phyloP scores from a whole-genome alignment of 2,797 vertebrate genomes.

The Anguilla anguilla region DNA sequence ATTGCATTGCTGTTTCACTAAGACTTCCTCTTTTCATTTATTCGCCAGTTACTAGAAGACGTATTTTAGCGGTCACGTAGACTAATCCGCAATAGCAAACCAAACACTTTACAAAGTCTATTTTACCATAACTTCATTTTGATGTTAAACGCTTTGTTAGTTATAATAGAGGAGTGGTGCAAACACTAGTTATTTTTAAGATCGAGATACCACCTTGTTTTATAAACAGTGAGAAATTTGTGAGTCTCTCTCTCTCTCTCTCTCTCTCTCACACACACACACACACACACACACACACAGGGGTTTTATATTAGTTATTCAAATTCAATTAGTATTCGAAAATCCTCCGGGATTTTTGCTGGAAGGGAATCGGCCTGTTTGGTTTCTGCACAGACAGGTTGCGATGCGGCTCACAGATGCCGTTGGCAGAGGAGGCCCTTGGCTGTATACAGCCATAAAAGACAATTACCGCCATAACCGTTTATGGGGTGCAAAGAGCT shows the following conservation, averaged over 20 bases:
- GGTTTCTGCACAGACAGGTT: conserved; percentile 52
- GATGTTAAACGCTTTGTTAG: neutral
- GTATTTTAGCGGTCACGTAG: neutral
- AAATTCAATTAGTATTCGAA: conserved; percentile 12
- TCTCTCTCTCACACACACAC: neutral
- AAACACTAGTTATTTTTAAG: neutral
- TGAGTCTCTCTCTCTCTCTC: neutral
- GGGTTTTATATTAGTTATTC: neutral
- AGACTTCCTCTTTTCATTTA: neutral
- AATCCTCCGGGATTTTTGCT: conserved; percentile 20
- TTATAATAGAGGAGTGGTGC: neutral
- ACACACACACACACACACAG: conserved; percentile 4
- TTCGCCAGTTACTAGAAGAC: neutral
- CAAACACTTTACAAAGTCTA: neutral
- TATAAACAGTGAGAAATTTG: neutral
- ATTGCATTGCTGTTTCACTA: neutral
- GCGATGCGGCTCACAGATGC: conserved; percentile 46
- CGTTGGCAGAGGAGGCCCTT: conserved; percentile 80
- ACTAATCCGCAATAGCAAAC: neutral
- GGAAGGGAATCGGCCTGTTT: conserved; percentile 33
- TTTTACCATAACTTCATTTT: neutral
- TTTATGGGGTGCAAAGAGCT: conserved; percentile 97
- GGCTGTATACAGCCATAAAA: conserved; percentile 89
- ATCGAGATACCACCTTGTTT: neutral
- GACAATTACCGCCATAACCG: conserved; percentile 92